These are phyloP conservation scores for Dryoscopus gambensis DNA, from an alignment of 2,113 vertebrate genomes.

Conservation along the genomic window DNA sequence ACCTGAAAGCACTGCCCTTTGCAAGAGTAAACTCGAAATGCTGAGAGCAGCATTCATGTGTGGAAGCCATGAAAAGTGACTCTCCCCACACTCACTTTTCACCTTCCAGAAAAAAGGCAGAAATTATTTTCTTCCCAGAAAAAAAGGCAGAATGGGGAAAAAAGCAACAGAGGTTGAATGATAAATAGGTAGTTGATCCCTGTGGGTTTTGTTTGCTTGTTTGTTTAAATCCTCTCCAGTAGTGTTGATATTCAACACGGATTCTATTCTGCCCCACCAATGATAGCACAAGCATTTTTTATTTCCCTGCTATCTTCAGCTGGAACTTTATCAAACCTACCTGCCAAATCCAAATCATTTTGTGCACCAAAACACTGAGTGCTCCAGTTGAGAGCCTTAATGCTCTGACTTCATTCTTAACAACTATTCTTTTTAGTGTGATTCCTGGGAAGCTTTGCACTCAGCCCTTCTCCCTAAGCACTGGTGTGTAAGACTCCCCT, in stretches of 20 bases:
- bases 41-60: background rate
- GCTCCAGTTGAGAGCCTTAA: background rate
- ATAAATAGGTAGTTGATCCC: background rate
- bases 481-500: background rate
- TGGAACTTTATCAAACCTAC: background rate
- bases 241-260: background rate
- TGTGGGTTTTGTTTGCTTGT: background rate
- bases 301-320: background rate
- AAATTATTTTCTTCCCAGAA: background rate
- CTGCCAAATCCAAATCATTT: background rate
- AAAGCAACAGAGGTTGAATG: background rate
- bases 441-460: background rate
- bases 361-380: background rate
- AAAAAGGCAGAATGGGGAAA: background rate
- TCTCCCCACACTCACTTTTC: background rate
- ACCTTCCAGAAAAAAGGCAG: background rate
- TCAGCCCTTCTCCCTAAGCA: background rate
- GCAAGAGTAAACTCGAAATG: background rate
- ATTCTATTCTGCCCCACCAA: background rate
- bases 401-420: background rate
- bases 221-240: background rate
- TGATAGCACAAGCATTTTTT: background rate
- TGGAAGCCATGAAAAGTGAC: background rate
- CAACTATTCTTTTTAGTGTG: background rate
- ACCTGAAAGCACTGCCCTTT: background rate